phyloP scores from a whole-genome alignment of 1,140 invertebrate species.

The Drosophila nasuta region DNA sequence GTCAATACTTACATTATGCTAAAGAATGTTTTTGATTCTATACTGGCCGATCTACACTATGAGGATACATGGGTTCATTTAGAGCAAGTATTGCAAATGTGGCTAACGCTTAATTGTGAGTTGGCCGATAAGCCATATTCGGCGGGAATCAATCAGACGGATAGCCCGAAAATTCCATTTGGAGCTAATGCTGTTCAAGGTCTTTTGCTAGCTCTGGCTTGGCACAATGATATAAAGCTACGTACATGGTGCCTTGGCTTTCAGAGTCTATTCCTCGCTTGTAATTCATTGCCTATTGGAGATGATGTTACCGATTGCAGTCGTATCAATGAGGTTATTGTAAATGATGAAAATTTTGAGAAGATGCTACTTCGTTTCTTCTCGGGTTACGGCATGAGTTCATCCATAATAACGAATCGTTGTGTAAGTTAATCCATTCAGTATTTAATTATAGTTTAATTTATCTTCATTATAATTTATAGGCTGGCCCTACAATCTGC shows the following conservation, averaged over 20 bases:
- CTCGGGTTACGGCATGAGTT: constrained; percentile 88
- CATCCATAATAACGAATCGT: constrained; percentile 77
- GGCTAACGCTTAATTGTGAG: constrained; percentile 92
- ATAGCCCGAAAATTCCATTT: constrained; percentile 90
- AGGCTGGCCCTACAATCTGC: constrained; percentile 93
- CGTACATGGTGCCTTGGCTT: constrained; percentile 91
- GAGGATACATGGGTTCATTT: constrained; percentile 88
- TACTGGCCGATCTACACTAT: constrained; percentile 88
- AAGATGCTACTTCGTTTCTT: constrained; percentile 90
- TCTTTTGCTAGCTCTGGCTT: constrained; percentile 89
- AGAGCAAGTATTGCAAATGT: constrained; percentile 92
- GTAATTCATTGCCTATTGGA: constrained; percentile 85
- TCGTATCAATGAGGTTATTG: constrained; percentile 87
- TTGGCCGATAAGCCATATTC: constrained; percentile 85
- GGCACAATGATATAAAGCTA: constrained; percentile 89
- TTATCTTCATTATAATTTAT: constrained; percentile 12
- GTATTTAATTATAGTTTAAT: neutral
- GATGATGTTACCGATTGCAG: constrained; percentile 73
- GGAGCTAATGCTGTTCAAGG: constrained; percentile 89
- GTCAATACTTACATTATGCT: constrained; percentile 87
- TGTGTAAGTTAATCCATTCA: constrained; percentile 60
- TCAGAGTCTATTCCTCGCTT: constrained; percentile 87
- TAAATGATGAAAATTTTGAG: constrained; percentile 90
- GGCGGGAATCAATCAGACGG: constrained; percentile 86
- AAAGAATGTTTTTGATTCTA: constrained; percentile 89